Evolutionary conservation across 2,797 vertebrate genomes (phyloP).

Genomic region (Enteromius argenteus): DNA sequence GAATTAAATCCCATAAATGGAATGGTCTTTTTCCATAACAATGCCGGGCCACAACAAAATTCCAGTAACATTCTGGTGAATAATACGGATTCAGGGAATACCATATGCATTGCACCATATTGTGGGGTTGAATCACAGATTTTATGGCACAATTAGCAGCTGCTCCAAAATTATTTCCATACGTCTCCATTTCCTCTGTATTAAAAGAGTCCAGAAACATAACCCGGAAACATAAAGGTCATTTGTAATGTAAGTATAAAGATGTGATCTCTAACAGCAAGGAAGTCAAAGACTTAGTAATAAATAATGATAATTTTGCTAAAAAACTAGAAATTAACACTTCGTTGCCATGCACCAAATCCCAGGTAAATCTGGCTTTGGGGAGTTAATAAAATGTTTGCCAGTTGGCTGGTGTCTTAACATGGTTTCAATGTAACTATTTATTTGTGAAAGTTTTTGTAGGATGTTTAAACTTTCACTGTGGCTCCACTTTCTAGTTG

Average conservation of each 20-base stretch:
- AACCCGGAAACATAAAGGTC: neutral
- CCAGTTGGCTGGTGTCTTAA: neutral
- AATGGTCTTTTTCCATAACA: neutral
- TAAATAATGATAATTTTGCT: neutral
- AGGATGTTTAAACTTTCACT: neutral
- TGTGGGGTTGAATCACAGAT: neutral
- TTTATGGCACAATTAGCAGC: neutral
- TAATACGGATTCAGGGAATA: neutral
- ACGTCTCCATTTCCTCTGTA: too few species aligned
- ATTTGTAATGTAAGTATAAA: neutral
- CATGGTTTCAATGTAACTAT: neutral
- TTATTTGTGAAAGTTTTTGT: too few species aligned
- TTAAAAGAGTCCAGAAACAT: neutral
- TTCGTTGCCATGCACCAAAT: fast-evolving
- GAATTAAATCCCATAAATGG: neutral
- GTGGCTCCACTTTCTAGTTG: too few species aligned
- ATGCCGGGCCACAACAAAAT: neutral
- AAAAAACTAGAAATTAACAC: too few species aligned
- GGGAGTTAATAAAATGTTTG: neutral
- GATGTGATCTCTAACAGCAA: neutral
- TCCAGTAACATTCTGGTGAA: neutral
- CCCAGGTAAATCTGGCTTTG: neutral
- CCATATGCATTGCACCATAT: neutral
- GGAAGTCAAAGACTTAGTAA: neutral
- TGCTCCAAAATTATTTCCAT: neutral